Percentiles rank a stretch among this genome's conserved stretches.
Evolutionary conservation across 1,140 invertebrate genomes (phyloP).

Genomic region (Drosophila suzukii): DNA sequence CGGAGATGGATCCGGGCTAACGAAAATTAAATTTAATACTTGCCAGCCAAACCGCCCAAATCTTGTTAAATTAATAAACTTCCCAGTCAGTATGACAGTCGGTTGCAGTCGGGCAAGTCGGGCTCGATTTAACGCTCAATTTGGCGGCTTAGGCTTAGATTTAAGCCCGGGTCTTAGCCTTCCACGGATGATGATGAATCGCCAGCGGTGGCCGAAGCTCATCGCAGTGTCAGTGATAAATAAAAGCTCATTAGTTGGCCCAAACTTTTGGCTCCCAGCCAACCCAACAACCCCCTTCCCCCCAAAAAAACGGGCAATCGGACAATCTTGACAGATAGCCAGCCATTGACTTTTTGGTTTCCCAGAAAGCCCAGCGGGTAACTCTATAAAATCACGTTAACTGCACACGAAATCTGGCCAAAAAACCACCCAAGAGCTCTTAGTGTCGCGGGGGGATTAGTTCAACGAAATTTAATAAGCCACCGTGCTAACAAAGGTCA

Average conservation of each 20-base stretch:
- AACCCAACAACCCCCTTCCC: constrained; percentile 5
- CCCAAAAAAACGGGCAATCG: constrained; percentile 17
- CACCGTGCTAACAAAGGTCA: constrained; percentile 46
- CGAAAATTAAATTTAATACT: constrained; percentile 75
- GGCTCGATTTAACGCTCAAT: constrained; percentile 68
- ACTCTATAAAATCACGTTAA: constrained; percentile 27
- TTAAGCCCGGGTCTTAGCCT: constrained; percentile 5
- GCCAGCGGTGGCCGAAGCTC: constrained; percentile 37
- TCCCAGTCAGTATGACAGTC: constrained; percentile 58
- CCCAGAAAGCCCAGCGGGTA: constrained; percentile 28
- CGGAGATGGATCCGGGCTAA: constrained; percentile 19
- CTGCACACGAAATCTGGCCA: constrained; percentile 18
- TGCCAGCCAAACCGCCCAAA: constrained; percentile 32
- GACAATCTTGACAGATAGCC: constrained; percentile 55
- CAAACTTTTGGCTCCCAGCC: constrained; percentile 14
- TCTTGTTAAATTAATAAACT: constrained; percentile 79
- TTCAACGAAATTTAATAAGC: constrained; percentile 44
- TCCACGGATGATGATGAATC: constrained; percentile 62
- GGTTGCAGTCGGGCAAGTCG: constrained; percentile 45
- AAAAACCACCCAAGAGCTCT: constrained; percentile 53
- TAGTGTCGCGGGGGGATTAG: constrained; percentile 3
- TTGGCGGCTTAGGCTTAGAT: constrained; percentile 48
- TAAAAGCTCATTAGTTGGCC: constrained; percentile 71
- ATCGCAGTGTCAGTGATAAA: constrained; percentile 72
- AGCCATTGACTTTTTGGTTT: constrained; percentile 54